phyloP scores from a whole-genome alignment of 2,797 vertebrate species.

The Thaleichthys pacificus region DNA sequence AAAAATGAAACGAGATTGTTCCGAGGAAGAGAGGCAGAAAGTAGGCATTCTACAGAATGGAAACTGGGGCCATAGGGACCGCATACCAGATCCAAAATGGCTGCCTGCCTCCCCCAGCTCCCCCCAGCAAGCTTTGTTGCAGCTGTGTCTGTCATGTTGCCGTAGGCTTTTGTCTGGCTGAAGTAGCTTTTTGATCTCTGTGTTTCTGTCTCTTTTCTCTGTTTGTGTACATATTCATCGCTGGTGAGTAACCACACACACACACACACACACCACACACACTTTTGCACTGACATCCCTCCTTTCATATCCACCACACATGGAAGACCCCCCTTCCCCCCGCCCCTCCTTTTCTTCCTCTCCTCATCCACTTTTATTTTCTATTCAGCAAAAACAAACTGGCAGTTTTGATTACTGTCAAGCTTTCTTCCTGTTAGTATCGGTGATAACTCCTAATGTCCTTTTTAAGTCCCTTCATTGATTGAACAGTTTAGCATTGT shows the following conservation, averaged over 20 bases:
- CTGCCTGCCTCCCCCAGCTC: neutral
- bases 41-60: neutral
- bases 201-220: slow-evolving; percentile 79
- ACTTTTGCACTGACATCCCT: neutral
- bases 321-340: slow-evolving; percentile 10
- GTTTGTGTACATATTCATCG: slow-evolving; percentile 76
- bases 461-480: neutral
- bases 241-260: slow-evolving; percentile 73
- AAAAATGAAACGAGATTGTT: neutral
- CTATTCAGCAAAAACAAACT: slow-evolving; percentile 12
- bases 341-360: no score
- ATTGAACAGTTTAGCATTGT: slow-evolving; percentile 9
- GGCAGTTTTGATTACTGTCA: slow-evolving; percentile 32
- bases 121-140: neutral
- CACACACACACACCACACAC: neutral
- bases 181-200: slow-evolving; percentile 76
- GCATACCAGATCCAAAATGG: neutral
- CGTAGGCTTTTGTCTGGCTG: slow-evolving; percentile 58
- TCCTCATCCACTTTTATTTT: no score
- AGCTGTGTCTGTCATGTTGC: slow-evolving; percentile 47
- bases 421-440: slow-evolving; percentile 11
- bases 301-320: slow-evolving; percentile 27
- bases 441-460: neutral
- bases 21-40: neutral
- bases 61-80: neutral